Base-by-base conservation (phyloP, 2,113 vertebrate genomes). In the Paracanthobrama guichenoti region DNA sequence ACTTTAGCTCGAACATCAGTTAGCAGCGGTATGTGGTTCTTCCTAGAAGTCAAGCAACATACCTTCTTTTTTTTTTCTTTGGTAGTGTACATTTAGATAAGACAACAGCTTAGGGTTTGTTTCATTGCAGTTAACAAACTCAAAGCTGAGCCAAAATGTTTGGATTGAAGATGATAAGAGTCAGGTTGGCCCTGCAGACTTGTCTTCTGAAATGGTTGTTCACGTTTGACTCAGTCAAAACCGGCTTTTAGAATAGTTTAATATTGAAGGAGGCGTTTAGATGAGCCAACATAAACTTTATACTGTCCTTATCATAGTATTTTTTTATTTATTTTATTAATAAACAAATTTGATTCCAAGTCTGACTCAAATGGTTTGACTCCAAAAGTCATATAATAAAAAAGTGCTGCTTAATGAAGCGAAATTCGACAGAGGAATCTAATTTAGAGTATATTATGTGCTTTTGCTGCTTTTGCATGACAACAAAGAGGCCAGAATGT, bases 1-100 rank as follows among this genome's bases (percentile, higher is more conserved):
- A 89, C 90, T 83, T 6, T 59, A 89, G 86, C 82, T 88, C 35
- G 66, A 31, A 26, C 66, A 55, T 83, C 85, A 76, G 69, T 71
- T 69, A 74, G 57, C 46, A 59, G 62, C 76, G 75, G 75, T 90
- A 48, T 93, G 94, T 90, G 93, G 94, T 94, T 94, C 93, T 95
- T 94, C 94, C 93, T 94, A 94, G 94, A 95, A 95, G 89, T 91
- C 50, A 39, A 44, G 71, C 14, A 84, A 26, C 24, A 20, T 67
- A 44, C 79, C 64, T 74, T 18, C 18, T 44, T 31, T 46, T 28
- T 82, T 83, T 79, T 12, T 89, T 88, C 77, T 71, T 77, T 48
- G 57, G 74, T 87, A 59, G 55, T 3, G 48, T 46, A 44, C 20
- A n/a, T 78, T 81, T 55, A 76, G 84, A 44, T 48, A 66, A 67